These are phyloP conservation scores for Leucopsar rothschildi DNA, from an alignment of 2,113 vertebrate genomes.

Conservation along the genomic window DNA sequence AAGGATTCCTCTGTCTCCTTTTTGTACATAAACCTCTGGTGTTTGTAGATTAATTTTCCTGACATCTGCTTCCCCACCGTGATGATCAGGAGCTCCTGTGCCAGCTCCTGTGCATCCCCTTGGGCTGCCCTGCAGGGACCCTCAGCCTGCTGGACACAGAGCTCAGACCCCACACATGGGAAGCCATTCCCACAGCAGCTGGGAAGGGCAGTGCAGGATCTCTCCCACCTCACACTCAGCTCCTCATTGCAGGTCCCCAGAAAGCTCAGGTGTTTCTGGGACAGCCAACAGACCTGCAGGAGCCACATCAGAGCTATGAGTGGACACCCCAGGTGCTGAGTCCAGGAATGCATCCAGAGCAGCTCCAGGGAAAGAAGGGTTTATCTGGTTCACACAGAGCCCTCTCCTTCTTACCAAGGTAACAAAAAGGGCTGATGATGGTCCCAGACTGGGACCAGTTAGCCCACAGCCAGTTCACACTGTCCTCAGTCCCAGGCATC, in stretches of 20 bases:
- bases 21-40: too few relatives aligned
- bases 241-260: constrained; percentile 48
- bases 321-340: too few relatives aligned
- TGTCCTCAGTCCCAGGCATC: background rate
- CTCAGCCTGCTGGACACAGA: background rate
- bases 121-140: constrained; percentile 51
- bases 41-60: too few relatives aligned
- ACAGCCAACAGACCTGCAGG: constrained; percentile 34
- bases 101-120: constrained; percentile 75
- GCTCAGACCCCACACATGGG: rapidly evolving
- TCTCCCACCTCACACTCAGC: background rate
- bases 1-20: too few relatives aligned
- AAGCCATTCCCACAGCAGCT: background rate
- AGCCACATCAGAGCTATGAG: background rate
- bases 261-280: constrained; percentile 41
- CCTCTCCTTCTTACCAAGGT: background rate
- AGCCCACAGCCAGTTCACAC: background rate
- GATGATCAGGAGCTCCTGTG: constrained; percentile 79
- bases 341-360: background rate
- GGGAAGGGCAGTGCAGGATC: rapidly evolving
- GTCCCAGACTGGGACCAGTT: background rate
- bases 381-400: background rate
- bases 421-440: background rate
- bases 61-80: constrained; percentile 77
- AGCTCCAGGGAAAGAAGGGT: background rate